phyloP scores from a whole-genome alignment of 1,140 invertebrate species.

The Drosophila sp. region DNA sequence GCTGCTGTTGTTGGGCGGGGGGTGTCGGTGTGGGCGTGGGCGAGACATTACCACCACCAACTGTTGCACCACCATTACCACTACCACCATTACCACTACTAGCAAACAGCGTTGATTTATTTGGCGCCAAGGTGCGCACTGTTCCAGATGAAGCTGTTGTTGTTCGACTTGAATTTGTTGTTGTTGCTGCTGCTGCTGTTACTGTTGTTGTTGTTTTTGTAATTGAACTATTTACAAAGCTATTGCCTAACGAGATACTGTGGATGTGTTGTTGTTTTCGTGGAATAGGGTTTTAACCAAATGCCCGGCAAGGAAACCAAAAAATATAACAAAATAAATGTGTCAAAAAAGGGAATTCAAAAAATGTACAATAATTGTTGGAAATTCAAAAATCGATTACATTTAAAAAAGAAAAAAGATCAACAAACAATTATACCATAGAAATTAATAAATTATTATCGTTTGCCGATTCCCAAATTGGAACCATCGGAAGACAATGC shows the following conservation, averaged over 20 bases:
- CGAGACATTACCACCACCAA: slow-evolving; percentile 46
- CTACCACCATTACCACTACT: slow-evolving; percentile 31
- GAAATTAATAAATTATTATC: neutral
- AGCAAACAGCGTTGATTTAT: slow-evolving; percentile 80
- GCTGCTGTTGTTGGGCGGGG: slow-evolving; percentile 17
- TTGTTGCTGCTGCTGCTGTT: slow-evolving; percentile 52
- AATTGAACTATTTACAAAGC: slow-evolving; percentile 84
- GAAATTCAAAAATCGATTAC: slow-evolving; percentile 24
- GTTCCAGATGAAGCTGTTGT: slow-evolving; percentile 55
- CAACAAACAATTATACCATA: slow-evolving; percentile 6
- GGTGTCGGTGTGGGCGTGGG: slow-evolving; percentile 44
- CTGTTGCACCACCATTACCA: slow-evolving; percentile 37
- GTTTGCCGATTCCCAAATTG: slow-evolving; percentile 2
- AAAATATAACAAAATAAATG: slow-evolving; percentile 56
- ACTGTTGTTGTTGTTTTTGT: slow-evolving; percentile 60
- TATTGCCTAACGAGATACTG: slow-evolving; percentile 84
- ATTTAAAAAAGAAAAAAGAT: slow-evolving; percentile 28
- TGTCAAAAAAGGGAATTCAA: slow-evolving; percentile 48
- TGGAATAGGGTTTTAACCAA: slow-evolving; percentile 51
- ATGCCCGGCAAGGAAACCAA: slow-evolving; percentile 71
- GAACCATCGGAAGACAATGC: slow-evolving; percentile 11
- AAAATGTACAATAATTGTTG: slow-evolving; percentile 41
- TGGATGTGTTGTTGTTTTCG: slow-evolving; percentile 37
- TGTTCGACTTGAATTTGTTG: slow-evolving; percentile 30
- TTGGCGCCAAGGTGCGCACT: slow-evolving; percentile 68